Conservation (phyloP, 2,888 invertebrate species). For the Caenorhabditis wallacei region DNA sequence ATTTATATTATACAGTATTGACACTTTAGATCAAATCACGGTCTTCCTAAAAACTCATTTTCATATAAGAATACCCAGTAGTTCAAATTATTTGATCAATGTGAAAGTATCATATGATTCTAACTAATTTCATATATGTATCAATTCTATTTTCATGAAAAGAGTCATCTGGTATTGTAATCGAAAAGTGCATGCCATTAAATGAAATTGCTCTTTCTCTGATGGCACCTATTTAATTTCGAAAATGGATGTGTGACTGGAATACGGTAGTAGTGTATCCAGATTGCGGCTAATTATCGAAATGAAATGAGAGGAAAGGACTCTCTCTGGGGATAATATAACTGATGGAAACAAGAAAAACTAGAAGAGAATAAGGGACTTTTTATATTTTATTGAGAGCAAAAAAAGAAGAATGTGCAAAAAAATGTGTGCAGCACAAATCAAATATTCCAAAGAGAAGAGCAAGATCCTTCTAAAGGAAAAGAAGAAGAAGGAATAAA, state of each 20-base stretch:
- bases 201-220: conserved; percentile 30
- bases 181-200: conserved; percentile 55
- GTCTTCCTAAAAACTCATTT: too few species aligned
- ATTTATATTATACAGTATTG: too few species aligned
- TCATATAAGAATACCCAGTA: too few species aligned
- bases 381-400: not conserved
- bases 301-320: conserved; percentile 20
- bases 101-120: not conserved
- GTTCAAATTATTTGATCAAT: not conserved
- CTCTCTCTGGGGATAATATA: conserved; percentile 33
- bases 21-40: too few species aligned
- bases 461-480: conserved; percentile 9
- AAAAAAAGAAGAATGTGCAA: conserved; percentile 44
- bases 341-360: not conserved
- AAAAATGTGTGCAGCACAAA: conserved; percentile 48
- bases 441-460: conserved; percentile 55
- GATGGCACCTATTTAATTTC: conserved; percentile 43
- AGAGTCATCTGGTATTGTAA: conserved; percentile 22
- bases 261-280: conserved; percentile 31
- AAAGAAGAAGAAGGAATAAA: conserved; percentile 30
- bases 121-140: conserved; percentile 11
- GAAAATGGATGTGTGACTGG: conserved; percentile 34
- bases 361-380: conserved; percentile 7
- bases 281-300: conserved; percentile 39
- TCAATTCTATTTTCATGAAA: conserved; percentile 8